A percentile compares a stretch with the other conserved stretches of the same genome.
Conservation (phyloP, 2,113 vertebrate species). For the Gasterosteus nipponicus region DNA sequence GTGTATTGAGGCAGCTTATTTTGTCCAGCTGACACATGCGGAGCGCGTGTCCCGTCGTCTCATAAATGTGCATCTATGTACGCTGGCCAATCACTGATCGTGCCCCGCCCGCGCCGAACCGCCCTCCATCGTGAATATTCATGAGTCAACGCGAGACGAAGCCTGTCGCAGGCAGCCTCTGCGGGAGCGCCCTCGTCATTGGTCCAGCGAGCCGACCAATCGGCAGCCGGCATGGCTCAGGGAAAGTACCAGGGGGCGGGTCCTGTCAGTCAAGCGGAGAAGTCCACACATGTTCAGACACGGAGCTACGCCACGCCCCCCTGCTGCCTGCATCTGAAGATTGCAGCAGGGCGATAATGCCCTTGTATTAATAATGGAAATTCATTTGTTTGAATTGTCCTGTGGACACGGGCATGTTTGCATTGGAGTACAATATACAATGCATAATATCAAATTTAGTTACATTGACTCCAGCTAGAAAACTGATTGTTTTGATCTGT, state of each 20-base stretch:
- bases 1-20: background rate
- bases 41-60: conserved; percentile 13
- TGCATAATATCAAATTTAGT: background rate
- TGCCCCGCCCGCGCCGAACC: conserved; percentile 5
- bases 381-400: background rate
- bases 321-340: conserved; percentile 19
- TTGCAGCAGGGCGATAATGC: conserved; percentile 1
- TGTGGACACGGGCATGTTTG: background rate
- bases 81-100: background rate
- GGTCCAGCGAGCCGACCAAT: conserved; percentile 65
- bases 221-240: conserved; percentile 36
- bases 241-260: conserved; percentile 44
- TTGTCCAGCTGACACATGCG: background rate
- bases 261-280: background rate
- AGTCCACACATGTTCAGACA: conserved; percentile 42
- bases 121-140: fast-evolving
- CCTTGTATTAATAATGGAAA: background rate
- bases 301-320: conserved; percentile 42
- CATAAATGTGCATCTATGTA: conserved; percentile 10
- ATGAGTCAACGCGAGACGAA: background rate
- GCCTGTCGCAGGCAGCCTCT: conserved; percentile 6
- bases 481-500: background rate
- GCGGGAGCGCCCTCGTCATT: conserved; percentile 46
- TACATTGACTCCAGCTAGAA: background rate
- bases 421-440: background rate